A percentile compares a stretch with the other conserved stretches of the same genome.
These are phyloP conservation scores for Progne subis DNA, from an alignment of 2,113 vertebrate species.

Conservation along the genomic window DNA sequence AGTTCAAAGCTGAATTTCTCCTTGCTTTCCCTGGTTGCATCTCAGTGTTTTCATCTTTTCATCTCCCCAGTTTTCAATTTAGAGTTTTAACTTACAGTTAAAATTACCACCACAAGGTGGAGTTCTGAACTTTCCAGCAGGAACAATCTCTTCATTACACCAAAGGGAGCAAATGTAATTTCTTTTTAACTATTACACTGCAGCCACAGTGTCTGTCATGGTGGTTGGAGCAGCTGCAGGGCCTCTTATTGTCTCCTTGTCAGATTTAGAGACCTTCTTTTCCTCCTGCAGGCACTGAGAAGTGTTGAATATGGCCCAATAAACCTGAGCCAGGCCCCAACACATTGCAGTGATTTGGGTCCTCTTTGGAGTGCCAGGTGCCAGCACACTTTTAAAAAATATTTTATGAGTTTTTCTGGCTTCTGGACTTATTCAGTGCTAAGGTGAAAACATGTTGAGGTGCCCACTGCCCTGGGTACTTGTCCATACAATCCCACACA, in stretches of 20 bases:
- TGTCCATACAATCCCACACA: not conserved
- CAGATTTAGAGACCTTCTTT: not conserved
- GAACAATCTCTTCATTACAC: not conserved
- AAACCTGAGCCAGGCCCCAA: not conserved
- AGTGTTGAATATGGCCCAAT: not conserved
- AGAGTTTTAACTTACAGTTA: not conserved
- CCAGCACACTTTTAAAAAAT: not conserved
- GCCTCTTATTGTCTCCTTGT: not conserved
- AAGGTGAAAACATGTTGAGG: not conserved
- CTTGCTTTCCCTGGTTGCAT: not conserved
- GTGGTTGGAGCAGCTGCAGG: not conserved
- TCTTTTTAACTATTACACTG: not conserved
- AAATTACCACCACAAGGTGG: conserved; percentile 61
- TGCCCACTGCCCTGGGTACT: not conserved
- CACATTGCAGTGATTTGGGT: not conserved
- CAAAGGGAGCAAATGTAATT: not conserved
- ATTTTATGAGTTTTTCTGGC: not conserved
- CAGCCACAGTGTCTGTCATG: not conserved
- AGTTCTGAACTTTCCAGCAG: conserved; percentile 43
- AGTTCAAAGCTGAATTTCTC: not conserved
- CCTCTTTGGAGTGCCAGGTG: not conserved
- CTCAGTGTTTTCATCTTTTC: not conserved
- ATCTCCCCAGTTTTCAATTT: not conserved
- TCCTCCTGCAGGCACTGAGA: not conserved
- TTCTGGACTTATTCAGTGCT: not conserved